Evolutionary conservation across 2,113 vertebrate species (phyloP).

Genomic region (Tapirus terrestris): DNA sequence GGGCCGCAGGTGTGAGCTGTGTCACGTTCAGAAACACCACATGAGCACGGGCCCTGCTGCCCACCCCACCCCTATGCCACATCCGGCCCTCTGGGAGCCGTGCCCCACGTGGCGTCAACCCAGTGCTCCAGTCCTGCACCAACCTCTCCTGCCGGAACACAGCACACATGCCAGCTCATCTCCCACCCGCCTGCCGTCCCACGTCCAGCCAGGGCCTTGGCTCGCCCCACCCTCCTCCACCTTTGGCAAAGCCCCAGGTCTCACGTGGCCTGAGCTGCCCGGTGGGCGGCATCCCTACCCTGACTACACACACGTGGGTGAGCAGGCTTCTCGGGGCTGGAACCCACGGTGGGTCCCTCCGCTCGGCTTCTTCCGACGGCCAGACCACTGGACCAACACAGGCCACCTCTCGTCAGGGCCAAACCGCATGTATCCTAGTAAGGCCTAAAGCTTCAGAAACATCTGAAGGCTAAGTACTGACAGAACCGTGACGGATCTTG

Average conservation of each 20-base stretch:
- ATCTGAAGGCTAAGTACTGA: neutral
- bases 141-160: rapidly evolving
- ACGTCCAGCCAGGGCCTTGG: rapidly evolving
- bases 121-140: neutral
- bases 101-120: rapidly evolving
- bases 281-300: neutral
- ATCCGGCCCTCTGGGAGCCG: neutral
- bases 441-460: neutral
- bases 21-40: rapidly evolving
- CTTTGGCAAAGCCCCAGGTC: neutral
- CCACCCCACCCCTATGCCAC: rapidly evolving
- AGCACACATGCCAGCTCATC: neutral
- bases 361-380: neutral
- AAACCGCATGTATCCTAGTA: rapidly evolving
- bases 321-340: neutral
- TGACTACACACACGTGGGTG: neutral
- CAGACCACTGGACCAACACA: neutral
- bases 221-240: neutral
- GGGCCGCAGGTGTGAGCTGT: neutral
- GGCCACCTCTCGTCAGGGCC: neutral
- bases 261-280: neutral
- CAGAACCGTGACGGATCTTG: rapidly evolving
- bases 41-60: neutral
- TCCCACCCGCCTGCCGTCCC: rapidly evolving
- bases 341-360: neutral